A percentile compares a stretch with the other conserved stretches of the same genome.
Evolutionary conservation across 2,113 vertebrate genomes (phyloP).

Genomic region (Sprattus sprattus): DNA sequence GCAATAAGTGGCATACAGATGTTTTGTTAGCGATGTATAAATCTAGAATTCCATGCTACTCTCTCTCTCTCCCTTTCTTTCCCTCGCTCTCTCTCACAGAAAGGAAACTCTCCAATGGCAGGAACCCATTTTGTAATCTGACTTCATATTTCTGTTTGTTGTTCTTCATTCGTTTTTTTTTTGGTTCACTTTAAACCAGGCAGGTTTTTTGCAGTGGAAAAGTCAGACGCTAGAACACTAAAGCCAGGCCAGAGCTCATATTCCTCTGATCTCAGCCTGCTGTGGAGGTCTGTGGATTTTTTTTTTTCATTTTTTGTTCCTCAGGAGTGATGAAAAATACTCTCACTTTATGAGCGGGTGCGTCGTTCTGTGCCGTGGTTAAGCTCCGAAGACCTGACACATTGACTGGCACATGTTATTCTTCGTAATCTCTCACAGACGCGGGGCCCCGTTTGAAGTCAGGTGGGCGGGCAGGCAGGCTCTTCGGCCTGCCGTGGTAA

Average conservation of each 20-base stretch:
- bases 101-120: neutral
- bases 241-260: conserved; percentile 30
- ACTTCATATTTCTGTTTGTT: conserved; percentile 56
- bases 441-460: neutral
- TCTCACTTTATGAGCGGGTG: neutral
- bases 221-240: conserved; percentile 44
- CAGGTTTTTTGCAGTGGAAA: conserved; percentile 55
- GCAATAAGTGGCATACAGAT: conserved; percentile 51
- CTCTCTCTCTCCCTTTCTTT: conserved; percentile 25
- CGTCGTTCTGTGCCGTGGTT: too few relatives aligned
- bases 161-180: conserved; percentile 39
- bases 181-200: conserved; percentile 25
- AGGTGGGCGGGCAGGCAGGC: neutral
- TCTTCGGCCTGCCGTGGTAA: neutral
- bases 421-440: neutral
- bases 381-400: neutral
- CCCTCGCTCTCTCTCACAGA: neutral
- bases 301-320: neutral
- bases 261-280: conserved; percentile 43
- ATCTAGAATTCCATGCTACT: conserved; percentile 45
- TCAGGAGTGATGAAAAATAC: conserved; percentile 44
- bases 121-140: conserved; percentile 43
- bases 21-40: conserved; percentile 59
- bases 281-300: conserved; percentile 47
- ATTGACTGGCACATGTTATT: neutral